Percentiles rank a stretch among this genome's conserved stretches.
phyloP scores from a whole-genome alignment of 2,113 vertebrate species.

The Danionella cerebrum region DNA sequence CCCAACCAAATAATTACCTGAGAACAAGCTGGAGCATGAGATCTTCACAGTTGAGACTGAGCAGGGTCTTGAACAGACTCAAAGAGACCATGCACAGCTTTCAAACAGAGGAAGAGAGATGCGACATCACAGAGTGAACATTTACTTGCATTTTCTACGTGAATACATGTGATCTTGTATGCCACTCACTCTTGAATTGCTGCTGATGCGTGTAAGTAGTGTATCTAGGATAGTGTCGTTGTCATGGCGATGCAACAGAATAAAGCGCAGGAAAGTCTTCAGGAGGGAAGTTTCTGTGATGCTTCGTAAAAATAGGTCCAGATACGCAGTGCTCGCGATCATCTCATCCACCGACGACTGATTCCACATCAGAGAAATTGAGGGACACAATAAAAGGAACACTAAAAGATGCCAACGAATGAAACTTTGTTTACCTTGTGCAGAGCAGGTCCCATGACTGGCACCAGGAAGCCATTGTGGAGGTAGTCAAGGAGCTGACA shows the following conservation, averaged over 20 bases:
- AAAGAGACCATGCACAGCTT: slow-evolving; percentile 97
- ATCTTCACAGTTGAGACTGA: slow-evolving; percentile 92
- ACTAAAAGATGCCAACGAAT: background rate
- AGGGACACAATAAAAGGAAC: background rate
- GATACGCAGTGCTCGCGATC: slow-evolving; percentile 93
- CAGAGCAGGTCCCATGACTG: slow-evolving; percentile 89
- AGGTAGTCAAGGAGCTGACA: slow-evolving; percentile 90
- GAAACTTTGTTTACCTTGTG: slow-evolving; percentile 74
- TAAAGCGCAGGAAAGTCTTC: slow-evolving; percentile 88
- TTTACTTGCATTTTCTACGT: background rate
- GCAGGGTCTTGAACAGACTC: slow-evolving; percentile 90
- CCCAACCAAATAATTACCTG: slow-evolving; percentile 51
- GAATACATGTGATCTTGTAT: too few species aligned
- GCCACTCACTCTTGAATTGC: slow-evolving; percentile 89
- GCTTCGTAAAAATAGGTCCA: slow-evolving; percentile 93
- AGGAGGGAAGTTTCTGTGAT: slow-evolving; percentile 83
- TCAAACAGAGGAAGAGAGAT: background rate
- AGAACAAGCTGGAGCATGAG: slow-evolving; percentile 93
- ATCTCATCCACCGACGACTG: slow-evolving; percentile 93
- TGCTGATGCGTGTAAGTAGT: slow-evolving; percentile 85
- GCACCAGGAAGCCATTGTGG: slow-evolving; percentile 92
- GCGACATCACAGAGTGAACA: background rate
- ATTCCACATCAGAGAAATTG: background rate
- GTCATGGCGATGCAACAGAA: slow-evolving; percentile 88
- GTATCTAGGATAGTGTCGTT: slow-evolving; percentile 89